Percentiles rank a stretch among this genome's conserved stretches.
Conservation (phyloP, 2,113 vertebrate genomes). For the Electrona antarctica region DNA sequence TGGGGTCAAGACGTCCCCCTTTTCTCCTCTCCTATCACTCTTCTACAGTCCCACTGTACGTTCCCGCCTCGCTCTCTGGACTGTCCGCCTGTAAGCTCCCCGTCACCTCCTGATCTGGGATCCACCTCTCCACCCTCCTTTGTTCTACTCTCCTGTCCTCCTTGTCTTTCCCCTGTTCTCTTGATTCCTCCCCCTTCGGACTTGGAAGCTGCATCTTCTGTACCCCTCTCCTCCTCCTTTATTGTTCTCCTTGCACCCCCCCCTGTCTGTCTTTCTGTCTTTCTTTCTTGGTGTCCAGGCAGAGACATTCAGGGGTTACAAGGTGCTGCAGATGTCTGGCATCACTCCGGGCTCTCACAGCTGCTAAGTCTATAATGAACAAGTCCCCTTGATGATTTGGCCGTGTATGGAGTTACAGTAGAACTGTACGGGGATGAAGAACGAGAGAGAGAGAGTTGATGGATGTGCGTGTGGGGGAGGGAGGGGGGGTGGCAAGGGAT, state of each 20-base stretch:
- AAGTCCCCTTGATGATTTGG: constrained; percentile 62
- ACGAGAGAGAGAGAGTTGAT: not conserved
- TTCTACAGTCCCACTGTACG: constrained; percentile 14
- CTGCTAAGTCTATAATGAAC: constrained; percentile 63
- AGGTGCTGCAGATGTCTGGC: constrained; percentile 72
- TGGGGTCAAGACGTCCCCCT: constrained; percentile 58
- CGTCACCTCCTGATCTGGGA: constrained; percentile 24
- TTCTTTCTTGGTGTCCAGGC: constrained; percentile 11
- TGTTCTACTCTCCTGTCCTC: not conserved
- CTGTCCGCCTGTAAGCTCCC: constrained; percentile 18
- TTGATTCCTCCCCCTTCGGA: constrained; percentile 16
- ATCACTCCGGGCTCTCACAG: constrained; percentile 53
- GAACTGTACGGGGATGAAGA: constrained; percentile 41
- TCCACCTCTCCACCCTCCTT: constrained; percentile 21
- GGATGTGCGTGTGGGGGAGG: not conserved
- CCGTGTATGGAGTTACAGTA: constrained; percentile 57
- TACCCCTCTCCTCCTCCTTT: constrained; percentile 47
- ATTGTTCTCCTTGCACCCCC: too few relatives aligned
- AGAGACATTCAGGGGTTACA: constrained; percentile 53
- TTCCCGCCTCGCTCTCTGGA: constrained; percentile 29
- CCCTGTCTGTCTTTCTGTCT: constrained; percentile 2
- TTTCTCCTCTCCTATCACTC: constrained; percentile 66
- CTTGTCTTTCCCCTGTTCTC: not conserved
- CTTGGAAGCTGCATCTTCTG: constrained; percentile 43
- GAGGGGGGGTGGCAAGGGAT: not conserved